Evolutionary conservation across 2,113 vertebrate species (phyloP).

Genomic region (Otus sunia): DNA sequence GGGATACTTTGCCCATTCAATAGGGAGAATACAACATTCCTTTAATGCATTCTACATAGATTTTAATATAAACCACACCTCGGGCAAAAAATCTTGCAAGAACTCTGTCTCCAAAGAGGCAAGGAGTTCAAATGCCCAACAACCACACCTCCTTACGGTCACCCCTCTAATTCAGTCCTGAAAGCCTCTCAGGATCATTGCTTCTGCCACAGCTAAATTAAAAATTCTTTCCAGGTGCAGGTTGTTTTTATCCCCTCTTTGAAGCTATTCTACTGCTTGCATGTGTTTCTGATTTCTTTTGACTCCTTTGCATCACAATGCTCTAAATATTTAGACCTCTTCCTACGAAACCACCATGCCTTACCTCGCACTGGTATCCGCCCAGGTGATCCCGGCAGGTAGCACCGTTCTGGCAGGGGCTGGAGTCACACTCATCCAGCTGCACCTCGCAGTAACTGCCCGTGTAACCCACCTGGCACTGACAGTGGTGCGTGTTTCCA

Average conservation of each 20-base stretch:
- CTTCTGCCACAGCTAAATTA: background rate
- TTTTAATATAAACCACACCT: background rate
- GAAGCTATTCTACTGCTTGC: background rate
- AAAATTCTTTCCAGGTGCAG: background rate
- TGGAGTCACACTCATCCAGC: slow-evolving; percentile 84
- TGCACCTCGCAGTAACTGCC: slow-evolving; percentile 90
- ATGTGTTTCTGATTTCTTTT: background rate
- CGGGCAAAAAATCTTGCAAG: background rate
- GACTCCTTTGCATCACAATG: background rate
- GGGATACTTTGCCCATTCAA: background rate
- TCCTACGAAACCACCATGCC: rapidly evolving
- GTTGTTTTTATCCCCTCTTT: background rate
- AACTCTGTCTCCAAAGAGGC: background rate
- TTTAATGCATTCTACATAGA: background rate
- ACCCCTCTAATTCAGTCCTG: background rate
- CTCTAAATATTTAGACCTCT: background rate
- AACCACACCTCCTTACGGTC: background rate
- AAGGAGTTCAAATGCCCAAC: background rate
- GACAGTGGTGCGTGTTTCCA: slow-evolving; percentile 82
- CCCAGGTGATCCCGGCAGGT: slow-evolving; percentile 78
- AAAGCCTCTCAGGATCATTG: background rate
- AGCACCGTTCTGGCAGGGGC: slow-evolving; percentile 81
- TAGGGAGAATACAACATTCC: background rate
- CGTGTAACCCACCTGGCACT: slow-evolving; percentile 85
- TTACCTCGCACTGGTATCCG: slow-evolving; percentile 81